Conservation (phyloP, 2,113 vertebrate genomes). For the Pollachius pollachius region DNA sequence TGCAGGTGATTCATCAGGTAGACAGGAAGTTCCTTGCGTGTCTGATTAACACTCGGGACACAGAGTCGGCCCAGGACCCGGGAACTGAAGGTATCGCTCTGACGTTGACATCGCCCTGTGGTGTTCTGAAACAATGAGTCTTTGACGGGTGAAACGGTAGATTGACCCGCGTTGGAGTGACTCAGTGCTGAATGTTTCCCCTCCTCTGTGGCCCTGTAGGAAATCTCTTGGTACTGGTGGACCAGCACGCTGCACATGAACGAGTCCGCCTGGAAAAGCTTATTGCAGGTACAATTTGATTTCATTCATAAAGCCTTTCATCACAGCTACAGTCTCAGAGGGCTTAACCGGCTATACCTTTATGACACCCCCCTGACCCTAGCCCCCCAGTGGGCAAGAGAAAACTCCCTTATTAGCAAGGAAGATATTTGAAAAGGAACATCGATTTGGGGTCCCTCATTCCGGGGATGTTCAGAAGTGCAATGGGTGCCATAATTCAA, state of each 20-base stretch:
- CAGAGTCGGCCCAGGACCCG: slow-evolving; percentile 34
- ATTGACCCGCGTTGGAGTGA: background rate
- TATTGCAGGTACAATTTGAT: slow-evolving; percentile 76
- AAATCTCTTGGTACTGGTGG: slow-evolving; percentile 91
- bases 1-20: slow-evolving; percentile 94
- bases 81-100: slow-evolving; percentile 55
- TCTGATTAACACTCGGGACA: slow-evolving; percentile 82
- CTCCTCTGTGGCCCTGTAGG: slow-evolving; percentile 51
- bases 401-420: too few relatives aligned
- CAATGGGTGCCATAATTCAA: background rate
- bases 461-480: background rate
- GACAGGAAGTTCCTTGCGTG: slow-evolving; percentile 99
- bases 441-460: too few relatives aligned
- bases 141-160: background rate
- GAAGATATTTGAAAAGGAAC: too few relatives aligned
- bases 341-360: too few relatives aligned
- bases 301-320: background rate
- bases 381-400: too few relatives aligned
- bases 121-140: background rate
- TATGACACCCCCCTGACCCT: too few relatives aligned
- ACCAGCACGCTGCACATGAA: slow-evolving; percentile 96
- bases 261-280: slow-evolving; percentile 91
- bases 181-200: background rate
- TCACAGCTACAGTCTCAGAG: too few relatives aligned
- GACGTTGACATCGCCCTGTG: background rate